phyloP scores from a whole-genome alignment of 2,888 invertebrate genomes.

The Ferdinandea cuprea region DNA sequence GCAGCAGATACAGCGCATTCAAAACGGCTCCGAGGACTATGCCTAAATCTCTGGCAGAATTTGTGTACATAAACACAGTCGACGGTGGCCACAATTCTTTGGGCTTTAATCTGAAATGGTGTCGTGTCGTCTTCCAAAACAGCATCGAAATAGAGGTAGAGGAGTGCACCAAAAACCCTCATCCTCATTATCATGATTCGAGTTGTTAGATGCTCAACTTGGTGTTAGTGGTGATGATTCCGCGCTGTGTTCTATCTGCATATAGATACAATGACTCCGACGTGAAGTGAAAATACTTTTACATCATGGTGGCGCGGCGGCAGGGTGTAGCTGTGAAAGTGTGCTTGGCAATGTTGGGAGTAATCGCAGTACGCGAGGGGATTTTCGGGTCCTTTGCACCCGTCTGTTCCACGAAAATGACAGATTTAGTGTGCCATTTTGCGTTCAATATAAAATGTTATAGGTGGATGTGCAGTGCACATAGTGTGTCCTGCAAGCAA shows the following conservation, averaged over 20 bases:
- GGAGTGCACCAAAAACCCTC: slow-evolving; percentile 9
- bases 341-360: not conserved
- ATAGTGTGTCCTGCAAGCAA: not conserved
- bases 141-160: slow-evolving; percentile 49
- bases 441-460: slow-evolving; percentile 46
- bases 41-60: slow-evolving; percentile 60
- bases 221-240: slow-evolving; percentile 10
- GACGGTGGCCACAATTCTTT: slow-evolving; percentile 51
- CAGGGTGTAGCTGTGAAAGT: too few species aligned
- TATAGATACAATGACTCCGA: slow-evolving; percentile 38
- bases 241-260: too few species aligned
- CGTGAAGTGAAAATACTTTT: slow-evolving; percentile 49
- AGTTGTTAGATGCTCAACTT: slow-evolving; percentile 38
- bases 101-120: slow-evolving; percentile 48
- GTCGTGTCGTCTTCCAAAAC: slow-evolving; percentile 52
- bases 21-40: slow-evolving; percentile 34
- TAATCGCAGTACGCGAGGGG: slow-evolving; percentile 8
- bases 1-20: slow-evolving; percentile 27
- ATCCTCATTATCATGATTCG: slow-evolving; percentile 59
- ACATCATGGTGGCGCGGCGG: slow-evolving; percentile 37
- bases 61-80: slow-evolving; percentile 56
- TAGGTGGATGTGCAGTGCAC: slow-evolving; percentile 2
- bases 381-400: slow-evolving; percentile 41
- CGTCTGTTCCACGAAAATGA: not conserved
- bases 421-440: slow-evolving; percentile 39